These are phyloP conservation scores for Abrostola tripartita DNA, from an alignment of 2,888 invertebrate genomes.

Conservation along the genomic window DNA sequence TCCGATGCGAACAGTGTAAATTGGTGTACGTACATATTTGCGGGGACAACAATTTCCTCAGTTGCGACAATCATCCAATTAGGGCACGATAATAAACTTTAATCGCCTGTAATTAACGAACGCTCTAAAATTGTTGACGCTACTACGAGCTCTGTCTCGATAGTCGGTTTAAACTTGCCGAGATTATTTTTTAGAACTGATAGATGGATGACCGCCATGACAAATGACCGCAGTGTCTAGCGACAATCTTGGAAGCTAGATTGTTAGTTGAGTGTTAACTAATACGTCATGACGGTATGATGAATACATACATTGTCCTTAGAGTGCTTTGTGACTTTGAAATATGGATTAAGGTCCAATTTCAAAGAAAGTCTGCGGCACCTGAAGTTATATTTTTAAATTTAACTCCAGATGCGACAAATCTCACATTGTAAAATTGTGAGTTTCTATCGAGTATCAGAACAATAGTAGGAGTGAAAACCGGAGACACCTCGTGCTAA, in stretches of 20 bases:
- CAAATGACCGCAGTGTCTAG: no score
- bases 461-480: slow-evolving; percentile 22
- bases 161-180: slow-evolving; percentile 13
- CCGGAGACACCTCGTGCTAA: slow-evolving; percentile 18
- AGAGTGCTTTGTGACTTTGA: no score
- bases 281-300: no score
- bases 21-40: slow-evolving; percentile 48
- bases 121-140: slow-evolving; percentile 51
- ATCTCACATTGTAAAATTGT: slow-evolving; percentile 11
- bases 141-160: slow-evolving; percentile 46
- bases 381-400: no score
- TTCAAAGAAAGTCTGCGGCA: no score
- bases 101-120: slow-evolving; percentile 67
- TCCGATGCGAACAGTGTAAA: slow-evolving; percentile 22
- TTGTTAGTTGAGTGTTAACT: no score
- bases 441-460: background rate
- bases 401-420: background rate
- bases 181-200: no score
- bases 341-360: no score
- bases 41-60: slow-evolving; percentile 60
- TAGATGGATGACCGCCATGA: no score
- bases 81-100: slow-evolving; percentile 70
- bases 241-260: no score
- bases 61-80: slow-evolving; percentile 67
- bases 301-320: no score